phyloP scores from a whole-genome alignment of 2,113 vertebrate genomes.

The Chiloscyllium plagiosum region DNA sequence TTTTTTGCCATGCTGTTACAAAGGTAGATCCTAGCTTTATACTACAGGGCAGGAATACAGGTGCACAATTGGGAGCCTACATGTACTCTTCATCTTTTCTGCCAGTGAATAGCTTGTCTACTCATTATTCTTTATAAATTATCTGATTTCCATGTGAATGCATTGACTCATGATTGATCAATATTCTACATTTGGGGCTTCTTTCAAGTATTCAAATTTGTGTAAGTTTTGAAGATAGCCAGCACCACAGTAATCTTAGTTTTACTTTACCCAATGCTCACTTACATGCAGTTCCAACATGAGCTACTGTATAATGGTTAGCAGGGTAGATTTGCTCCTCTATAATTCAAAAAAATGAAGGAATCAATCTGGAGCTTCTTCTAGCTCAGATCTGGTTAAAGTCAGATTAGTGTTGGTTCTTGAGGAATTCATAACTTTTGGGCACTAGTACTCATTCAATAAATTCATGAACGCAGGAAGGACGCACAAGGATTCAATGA shows the following conservation, averaged over 20 bases:
- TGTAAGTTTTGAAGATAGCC: background rate
- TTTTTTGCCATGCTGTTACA: background rate
- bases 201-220: background rate
- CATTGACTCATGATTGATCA: background rate
- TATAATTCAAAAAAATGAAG: background rate
- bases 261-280: background rate
- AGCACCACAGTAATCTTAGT: background rate
- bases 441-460: background rate
- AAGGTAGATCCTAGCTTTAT: no score
- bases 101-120: background rate
- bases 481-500: background rate
- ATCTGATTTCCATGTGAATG: background rate
- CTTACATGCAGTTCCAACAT: background rate
- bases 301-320: background rate
- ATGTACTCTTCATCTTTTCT: background rate
- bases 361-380: background rate
- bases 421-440: background rate
- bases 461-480: background rate
- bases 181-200: background rate
- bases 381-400: background rate
- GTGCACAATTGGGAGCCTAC: background rate
- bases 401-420: background rate
- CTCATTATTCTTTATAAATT: background rate
- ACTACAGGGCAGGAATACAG: no score
- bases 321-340: background rate